Conservation (phyloP, 2,797 vertebrate species). For the Mionectes olivaceus region DNA sequence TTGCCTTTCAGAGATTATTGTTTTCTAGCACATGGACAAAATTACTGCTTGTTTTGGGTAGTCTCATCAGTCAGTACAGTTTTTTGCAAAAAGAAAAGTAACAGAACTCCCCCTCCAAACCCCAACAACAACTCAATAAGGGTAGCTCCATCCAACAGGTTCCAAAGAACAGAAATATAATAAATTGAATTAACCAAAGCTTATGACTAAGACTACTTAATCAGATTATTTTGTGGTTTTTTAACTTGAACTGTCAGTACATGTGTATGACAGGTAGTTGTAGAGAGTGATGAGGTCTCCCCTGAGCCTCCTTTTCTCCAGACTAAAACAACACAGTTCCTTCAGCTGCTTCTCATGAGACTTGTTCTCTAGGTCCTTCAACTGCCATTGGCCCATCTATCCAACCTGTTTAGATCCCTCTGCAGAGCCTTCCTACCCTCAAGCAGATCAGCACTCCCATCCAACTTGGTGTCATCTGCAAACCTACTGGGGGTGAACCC, state of each 20-base stretch:
- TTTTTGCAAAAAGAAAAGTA: background rate
- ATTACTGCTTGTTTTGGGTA: background rate
- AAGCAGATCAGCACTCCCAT: too few species aligned
- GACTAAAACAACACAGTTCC: too few species aligned
- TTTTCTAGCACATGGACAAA: background rate
- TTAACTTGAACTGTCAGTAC: background rate
- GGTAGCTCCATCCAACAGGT: background rate
- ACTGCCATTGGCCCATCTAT: too few species aligned
- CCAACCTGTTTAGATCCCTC: too few species aligned
- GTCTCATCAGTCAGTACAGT: background rate
- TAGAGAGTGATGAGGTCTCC: background rate
- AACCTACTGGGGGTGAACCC: background rate
- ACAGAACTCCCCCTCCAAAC: background rate
- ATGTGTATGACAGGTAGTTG: background rate
- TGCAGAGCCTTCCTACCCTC: too few species aligned
- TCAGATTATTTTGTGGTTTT: background rate
- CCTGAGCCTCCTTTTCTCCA: too few species aligned
- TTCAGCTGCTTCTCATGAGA: too few species aligned
- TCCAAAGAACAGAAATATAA: background rate
- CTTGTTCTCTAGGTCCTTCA: too few species aligned
- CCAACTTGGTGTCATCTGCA: background rate
- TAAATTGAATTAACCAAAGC: background rate
- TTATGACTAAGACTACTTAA: background rate
- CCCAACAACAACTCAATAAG: background rate
- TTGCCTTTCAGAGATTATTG: background rate